Conservation (phyloP, 2,888 invertebrate species). For the Strigamia crassipes region DNA sequence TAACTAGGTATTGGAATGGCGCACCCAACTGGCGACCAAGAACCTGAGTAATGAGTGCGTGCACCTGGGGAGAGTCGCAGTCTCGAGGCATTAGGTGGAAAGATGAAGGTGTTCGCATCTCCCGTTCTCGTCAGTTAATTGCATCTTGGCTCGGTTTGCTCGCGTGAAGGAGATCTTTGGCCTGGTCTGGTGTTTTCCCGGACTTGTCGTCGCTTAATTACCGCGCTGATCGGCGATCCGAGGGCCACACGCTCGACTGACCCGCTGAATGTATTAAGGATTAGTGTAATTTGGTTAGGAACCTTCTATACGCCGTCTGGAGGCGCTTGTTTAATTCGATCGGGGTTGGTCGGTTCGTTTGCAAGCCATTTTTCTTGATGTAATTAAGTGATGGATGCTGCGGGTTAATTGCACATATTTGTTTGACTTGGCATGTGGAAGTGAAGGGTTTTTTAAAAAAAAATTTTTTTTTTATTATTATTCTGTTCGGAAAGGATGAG, state of each 20-base stretch:
- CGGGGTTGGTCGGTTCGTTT: not conserved
- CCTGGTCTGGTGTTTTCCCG: not conserved
- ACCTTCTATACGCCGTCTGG: not conserved
- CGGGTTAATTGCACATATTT: not conserved
- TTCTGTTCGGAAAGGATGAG: not conserved
- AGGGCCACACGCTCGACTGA: not conserved
- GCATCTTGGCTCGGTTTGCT: conserved; percentile 20
- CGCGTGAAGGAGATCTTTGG: not conserved
- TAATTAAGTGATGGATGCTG: not conserved
- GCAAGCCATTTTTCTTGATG: not conserved
- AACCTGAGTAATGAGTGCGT: conserved; percentile 3
- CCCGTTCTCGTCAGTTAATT: not conserved
- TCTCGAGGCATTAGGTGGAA: not conserved
- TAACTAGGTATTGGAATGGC: not conserved
- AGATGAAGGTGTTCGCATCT: not conserved
- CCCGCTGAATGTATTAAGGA: not conserved
- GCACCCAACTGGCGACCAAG: not conserved
- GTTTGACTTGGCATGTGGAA: not conserved
- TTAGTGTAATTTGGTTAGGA: not conserved
- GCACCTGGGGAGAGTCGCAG: conserved; percentile 7
- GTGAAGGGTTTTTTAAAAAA: not conserved
- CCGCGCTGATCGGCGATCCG: not conserved
- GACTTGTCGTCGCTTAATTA: conserved; percentile 13
- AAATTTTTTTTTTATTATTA: too few relatives aligned
- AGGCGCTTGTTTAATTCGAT: not conserved